Evolutionary conservation across 2,113 vertebrate genomes (phyloP).

Genomic region (Etia nguti): DNA sequence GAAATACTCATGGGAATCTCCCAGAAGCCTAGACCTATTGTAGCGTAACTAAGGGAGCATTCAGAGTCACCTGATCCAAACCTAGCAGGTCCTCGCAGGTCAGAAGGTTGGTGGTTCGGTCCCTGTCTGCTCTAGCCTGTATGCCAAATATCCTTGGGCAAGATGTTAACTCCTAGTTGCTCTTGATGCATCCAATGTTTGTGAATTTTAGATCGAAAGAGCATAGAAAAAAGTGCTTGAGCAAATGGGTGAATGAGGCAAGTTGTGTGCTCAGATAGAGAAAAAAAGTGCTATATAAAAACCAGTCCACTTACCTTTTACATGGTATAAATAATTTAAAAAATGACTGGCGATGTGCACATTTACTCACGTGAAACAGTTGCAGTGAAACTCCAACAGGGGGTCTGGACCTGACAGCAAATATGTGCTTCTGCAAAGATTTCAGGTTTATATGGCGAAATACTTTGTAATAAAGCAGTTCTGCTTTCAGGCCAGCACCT

Average conservation of each 20-base stretch:
- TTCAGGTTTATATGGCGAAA: neutral
- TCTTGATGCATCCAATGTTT: too few relatives aligned
- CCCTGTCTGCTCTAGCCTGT: neutral
- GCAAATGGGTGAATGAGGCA: neutral
- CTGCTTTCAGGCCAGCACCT: neutral
- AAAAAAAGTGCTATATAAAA: neutral
- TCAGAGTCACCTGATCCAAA: neutral
- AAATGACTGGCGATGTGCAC: neutral
- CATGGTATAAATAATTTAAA: neutral
- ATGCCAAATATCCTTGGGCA: too few relatives aligned
- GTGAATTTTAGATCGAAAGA: too few relatives aligned
- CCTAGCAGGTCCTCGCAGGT: neutral
- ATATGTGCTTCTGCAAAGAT: neutral
- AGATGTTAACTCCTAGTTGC: too few relatives aligned
- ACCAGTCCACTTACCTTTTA: neutral
- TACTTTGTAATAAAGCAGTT: neutral
- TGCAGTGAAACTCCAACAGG: neutral
- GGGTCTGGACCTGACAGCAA: neutral
- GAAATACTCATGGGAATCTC: neutral
- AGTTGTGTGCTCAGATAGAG: neutral
- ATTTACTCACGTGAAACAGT: neutral
- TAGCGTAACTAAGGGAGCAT: neutral
- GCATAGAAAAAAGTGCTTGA: neutral
- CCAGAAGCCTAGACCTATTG: neutral
- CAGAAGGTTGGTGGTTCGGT: neutral